phyloP scores from a whole-genome alignment of 2,888 invertebrate species.

The Notocelia uddmanniana region DNA sequence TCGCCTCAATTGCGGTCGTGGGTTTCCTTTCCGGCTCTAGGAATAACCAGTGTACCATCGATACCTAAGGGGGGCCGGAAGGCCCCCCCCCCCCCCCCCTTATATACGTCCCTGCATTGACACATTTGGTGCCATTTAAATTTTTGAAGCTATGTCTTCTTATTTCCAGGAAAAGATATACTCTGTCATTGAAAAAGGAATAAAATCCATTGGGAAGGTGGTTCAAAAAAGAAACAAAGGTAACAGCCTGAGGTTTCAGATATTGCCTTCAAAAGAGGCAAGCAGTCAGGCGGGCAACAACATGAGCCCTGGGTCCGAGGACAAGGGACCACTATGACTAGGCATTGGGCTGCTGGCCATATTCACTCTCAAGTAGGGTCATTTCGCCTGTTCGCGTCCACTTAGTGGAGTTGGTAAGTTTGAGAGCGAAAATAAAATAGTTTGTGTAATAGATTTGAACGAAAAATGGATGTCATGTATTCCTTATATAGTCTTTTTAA shows the following conservation, averaged over 20 bases:
- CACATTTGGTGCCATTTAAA: background rate
- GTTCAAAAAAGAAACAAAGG: constrained; percentile 88
- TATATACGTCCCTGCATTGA: no score
- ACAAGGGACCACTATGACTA: constrained; percentile 77
- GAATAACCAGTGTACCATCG: no score
- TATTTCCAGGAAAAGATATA: constrained; percentile 86
- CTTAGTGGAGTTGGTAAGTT: no score
- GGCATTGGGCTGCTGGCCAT: constrained; percentile 60
- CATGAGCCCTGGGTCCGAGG: constrained; percentile 53
- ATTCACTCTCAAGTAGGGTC: constrained; percentile 68
- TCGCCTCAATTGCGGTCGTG: no score
- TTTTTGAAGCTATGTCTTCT: constrained; percentile 2
- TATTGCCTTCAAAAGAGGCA: constrained; percentile 79
- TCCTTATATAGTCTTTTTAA: no score
- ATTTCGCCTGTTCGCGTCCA: no score
- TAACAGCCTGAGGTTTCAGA: constrained; percentile 86
- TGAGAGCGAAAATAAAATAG: no score
- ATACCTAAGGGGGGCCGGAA: no score
- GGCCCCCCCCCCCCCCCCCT: no score
- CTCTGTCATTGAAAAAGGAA: constrained; percentile 81
- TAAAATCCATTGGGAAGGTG: constrained; percentile 82
- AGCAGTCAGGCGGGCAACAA: constrained; percentile 54
- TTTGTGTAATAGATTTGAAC: no score
- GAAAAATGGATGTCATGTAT: no score
- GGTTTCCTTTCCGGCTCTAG: no score